Evolutionary conservation across 2,797 vertebrate genomes (phyloP), one percentile per base, ranked within the genome.

Genomic region (Brachyalestes nurse): DNA sequence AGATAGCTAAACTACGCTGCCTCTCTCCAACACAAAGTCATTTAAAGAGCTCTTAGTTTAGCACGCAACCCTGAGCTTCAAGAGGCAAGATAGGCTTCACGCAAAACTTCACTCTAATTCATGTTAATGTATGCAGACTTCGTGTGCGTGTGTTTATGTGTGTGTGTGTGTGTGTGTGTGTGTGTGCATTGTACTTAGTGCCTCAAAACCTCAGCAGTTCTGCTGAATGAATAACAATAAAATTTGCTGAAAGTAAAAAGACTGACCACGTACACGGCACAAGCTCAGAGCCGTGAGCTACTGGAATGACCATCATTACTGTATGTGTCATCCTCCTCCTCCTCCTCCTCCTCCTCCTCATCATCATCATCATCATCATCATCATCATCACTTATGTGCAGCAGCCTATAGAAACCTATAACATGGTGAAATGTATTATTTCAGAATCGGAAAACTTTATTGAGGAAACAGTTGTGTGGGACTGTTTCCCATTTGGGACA

Each of bases 191-290:
- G 21, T 57, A 34, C 53, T 74, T 17, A 17, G 19, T 14, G 72
- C 55, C 19, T 45, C 25, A 19, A 3, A 13, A 42, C 67, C 17
- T 47, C 19, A 12, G 40, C 9, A 25, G 21, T 17, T 21, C 38
- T 61, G 53, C 65, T 78, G 42, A 71, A 61, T 38, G 45, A 55
- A 73, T 65, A 58, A 1, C 64, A 73, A 73, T 66, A 13, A n/a
- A 60, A 34, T 21, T 2, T n/a, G 25, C 55, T 55, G 61, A 38
- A 53, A 55, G 51, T 65, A 23, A 34, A 81, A 71, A 55, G 58
- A 6, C 58, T 61, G 23, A 61, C 58, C 23, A 61, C 10, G 57
- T 10, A 19, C 16, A 70, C 19, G 58, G 10, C 49, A 40, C 70
- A 25, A 1, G 38, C 14, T 57, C 28, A 40, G 14, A 58, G 9